Base-by-base conservation (phyloP, 2,113 vertebrate species). In the Thamnophis sirtalis region DNA sequence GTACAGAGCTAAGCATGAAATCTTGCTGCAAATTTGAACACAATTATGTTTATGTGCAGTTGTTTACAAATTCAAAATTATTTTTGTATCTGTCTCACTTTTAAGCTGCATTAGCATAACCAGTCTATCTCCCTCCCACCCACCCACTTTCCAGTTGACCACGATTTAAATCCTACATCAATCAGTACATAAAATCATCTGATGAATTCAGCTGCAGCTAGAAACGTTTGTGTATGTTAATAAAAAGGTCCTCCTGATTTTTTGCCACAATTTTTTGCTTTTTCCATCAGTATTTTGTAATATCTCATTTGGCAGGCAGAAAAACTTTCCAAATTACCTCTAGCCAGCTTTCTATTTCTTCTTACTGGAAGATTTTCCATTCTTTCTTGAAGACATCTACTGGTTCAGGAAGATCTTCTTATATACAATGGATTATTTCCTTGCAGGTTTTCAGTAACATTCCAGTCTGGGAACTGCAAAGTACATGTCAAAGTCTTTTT, bases 51-150 rank as follows among this genome's bases (percentile, higher is more conserved):
- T 80, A 43, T 80, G 17, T 43, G 33, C 33, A 80, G 33, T 80
- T 43, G 73, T 80, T 43, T 80, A 21, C 17, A 9, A 17, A 80
- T 80, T 80, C 73, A 80, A 80, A 80, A 21, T 80, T 38, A 80
- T 43, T 3, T 80, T 15, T 6, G 17, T 21, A 38, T 38, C 33
- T 80, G 17, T 80, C 73, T 38, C 17, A 38, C 33, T 33, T 80
- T 38, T 38, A 80, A 43, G 15, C 17, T 43, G 17, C 17, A 38
- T 43, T 3, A 38, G 33, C 33, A 80, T 80, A 43, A 43, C 6
- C 15, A 43, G 7, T 38, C 33, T 80, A 9, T 33, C 13, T 1
- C 1, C 11, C 11, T 0, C 4, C 5, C 15, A n/a, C 5, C 1
- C 63, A 13, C 58, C 9, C 33, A 33, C 63, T 33, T 73, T 73